These are phyloP conservation scores for Octodon degus DNA, from an alignment of 2,113 vertebrate species.

Conservation along the genomic window DNA sequence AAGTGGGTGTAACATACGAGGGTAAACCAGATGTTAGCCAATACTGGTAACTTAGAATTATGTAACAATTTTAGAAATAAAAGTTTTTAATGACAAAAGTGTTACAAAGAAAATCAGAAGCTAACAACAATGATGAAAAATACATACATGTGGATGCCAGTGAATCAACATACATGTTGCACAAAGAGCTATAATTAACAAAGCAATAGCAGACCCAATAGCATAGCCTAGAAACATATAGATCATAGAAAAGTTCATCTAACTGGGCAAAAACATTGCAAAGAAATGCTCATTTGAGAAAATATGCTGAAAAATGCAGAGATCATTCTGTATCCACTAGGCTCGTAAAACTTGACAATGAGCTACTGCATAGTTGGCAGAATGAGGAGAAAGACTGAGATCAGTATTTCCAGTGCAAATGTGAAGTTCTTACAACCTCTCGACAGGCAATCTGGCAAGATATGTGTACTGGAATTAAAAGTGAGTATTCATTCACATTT, in stretches of 20 bases:
- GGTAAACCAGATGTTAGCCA: not conserved
- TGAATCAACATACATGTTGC: not conserved
- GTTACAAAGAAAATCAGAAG: not conserved
- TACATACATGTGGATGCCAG: not conserved
- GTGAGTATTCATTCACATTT: not conserved
- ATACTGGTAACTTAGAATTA: not conserved
- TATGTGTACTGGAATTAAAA: conserved; percentile 13
- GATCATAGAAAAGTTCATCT: not conserved
- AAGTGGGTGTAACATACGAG: not conserved
- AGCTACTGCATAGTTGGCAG: conserved; percentile 2
- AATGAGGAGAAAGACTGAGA: conserved; percentile 27
- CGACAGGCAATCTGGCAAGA: conserved; percentile 31
- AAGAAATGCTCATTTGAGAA: conserved; percentile 8
- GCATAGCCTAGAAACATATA: not conserved
- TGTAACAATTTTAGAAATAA: not conserved
- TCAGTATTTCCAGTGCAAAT: conserved; percentile 46
- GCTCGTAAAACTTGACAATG: conserved; percentile 28
- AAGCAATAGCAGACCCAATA: not conserved
- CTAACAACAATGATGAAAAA: not conserved
- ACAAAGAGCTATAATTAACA: not conserved
- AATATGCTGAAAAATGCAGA: not conserved
- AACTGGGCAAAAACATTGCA: not conserved
- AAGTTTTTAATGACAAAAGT: not conserved
- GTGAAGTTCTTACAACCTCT: not conserved
- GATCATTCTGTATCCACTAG: not conserved